Conservation (phyloP, 2,113 vertebrate species). For the Chloropsis hardwickii region DNA sequence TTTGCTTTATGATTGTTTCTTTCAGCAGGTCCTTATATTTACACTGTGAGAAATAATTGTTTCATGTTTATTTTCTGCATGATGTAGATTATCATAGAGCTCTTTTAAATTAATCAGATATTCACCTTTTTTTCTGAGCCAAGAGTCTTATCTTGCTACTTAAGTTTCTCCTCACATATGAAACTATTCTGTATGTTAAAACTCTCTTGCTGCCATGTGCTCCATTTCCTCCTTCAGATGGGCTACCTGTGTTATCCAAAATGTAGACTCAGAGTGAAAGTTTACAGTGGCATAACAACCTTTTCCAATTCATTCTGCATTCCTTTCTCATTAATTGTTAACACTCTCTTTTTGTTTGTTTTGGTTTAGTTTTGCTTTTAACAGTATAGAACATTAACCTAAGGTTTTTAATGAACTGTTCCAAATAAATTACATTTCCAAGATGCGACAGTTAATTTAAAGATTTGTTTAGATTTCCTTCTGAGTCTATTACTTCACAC, state of each 20-base stretch:
- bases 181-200: background rate
- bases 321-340: slow-evolving; percentile 10
- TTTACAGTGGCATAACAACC: background rate
- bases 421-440: background rate
- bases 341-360: background rate
- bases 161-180: background rate
- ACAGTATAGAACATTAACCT: background rate
- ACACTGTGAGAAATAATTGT: background rate
- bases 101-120: background rate
- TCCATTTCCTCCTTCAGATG: background rate
- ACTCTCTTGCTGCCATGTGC: background rate
- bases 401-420: background rate
- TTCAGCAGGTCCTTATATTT: background rate
- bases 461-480: background rate
- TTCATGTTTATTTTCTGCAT: background rate
- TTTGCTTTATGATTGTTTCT: background rate
- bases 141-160: background rate
- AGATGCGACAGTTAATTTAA: background rate
- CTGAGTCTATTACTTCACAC: background rate
- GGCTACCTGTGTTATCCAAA: background rate
- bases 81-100: background rate
- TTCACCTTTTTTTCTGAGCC: background rate
- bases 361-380: background rate
- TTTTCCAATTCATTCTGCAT: background rate
- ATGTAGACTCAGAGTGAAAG: background rate